phyloP scores from a whole-genome alignment of 2,113 vertebrate species.

The Xiphophorus hellerii region DNA sequence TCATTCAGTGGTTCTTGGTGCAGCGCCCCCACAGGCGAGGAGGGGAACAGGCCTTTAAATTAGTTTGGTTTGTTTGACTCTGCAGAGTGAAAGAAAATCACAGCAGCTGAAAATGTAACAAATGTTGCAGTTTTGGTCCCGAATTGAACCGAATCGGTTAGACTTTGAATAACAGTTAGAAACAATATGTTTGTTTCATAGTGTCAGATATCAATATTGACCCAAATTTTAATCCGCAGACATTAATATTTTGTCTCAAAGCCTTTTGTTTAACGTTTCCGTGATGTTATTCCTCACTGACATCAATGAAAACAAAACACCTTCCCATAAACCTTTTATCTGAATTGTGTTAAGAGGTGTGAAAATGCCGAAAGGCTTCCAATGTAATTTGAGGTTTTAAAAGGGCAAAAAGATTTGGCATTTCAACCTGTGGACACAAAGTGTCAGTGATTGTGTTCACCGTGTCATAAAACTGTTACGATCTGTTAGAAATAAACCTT shows the following conservation, averaged over 20 bases:
- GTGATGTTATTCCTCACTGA: constrained; percentile 51
- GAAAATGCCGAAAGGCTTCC: constrained; percentile 33
- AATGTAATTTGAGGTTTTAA: constrained; percentile 44
- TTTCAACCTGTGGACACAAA: constrained; percentile 31
- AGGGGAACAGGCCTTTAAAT: too few species aligned
- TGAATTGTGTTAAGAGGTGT: constrained; percentile 36
- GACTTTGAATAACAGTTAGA: too few species aligned
- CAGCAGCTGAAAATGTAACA: too few species aligned
- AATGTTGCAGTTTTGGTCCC: too few species aligned
- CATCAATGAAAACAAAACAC: constrained; percentile 37
- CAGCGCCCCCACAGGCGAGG: too few species aligned
- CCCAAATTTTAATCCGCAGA: too few species aligned
- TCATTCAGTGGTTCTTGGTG: too few species aligned
- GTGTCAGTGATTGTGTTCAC: constrained; percentile 17
- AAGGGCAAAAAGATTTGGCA: constrained; percentile 20
- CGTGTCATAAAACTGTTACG: background rate
- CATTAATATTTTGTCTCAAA: constrained; percentile 7
- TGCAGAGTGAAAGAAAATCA: too few species aligned
- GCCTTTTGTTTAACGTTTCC: constrained; percentile 35
- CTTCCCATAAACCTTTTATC: constrained; percentile 49
- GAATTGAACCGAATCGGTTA: too few species aligned
- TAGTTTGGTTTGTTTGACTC: too few species aligned
- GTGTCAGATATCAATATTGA: too few species aligned
- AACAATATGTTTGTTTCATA: too few species aligned
- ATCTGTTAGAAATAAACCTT: constrained; percentile 4